Evolutionary conservation across 2,888 invertebrate species (phyloP), one percentile per base, ranked within the genome.

Genomic region (Sphecodes monilicornis): DNA sequence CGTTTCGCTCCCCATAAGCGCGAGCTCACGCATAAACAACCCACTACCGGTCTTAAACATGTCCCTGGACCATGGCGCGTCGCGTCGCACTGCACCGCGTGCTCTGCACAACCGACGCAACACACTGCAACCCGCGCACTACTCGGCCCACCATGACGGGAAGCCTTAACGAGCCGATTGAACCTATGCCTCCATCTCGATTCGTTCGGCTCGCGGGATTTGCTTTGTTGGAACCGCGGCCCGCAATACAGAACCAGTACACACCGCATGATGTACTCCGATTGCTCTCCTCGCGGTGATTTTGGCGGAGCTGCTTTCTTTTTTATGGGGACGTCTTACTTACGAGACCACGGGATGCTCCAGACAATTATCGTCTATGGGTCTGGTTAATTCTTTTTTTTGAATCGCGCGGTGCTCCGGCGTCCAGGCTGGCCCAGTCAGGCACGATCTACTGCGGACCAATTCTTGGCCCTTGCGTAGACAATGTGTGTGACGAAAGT

Each of bases 21-120:
- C 78, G 86, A 89, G 87, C 86, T 90, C 90, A 78, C 89, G 88
- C 90, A 91, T 92, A 92, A 92, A 93, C 90, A 90, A 91, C 89
- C 87, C 83, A 92, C 92, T 92, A 92, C 92, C 90, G 92, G 92
- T 92, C 91, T 92, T 93, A 92, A 92, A 93, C 88, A 91, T 92
- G 90, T 91, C 90, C 87, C 74, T 64, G 78, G 78, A 76, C 77
- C 88, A 73, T 16, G 36, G 54, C 64, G 64, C 71, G 76, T 36
- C 77, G 60, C 60, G 18, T 60, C 60, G 60, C 60, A 16, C 0
- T 26, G 29, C 29, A 2, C 29, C 16, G 29, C 16, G 18, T n/a
- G 50, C 50, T 50, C 50, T 2, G 50, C 50, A 10, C 50, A 5
- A 10, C 26, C 57, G 57, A 57, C 16, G 29, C 29, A 29, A 60